phyloP scores from a whole-genome alignment of 1,140 invertebrate genomes.

The Cotesia vestalis region DNA sequence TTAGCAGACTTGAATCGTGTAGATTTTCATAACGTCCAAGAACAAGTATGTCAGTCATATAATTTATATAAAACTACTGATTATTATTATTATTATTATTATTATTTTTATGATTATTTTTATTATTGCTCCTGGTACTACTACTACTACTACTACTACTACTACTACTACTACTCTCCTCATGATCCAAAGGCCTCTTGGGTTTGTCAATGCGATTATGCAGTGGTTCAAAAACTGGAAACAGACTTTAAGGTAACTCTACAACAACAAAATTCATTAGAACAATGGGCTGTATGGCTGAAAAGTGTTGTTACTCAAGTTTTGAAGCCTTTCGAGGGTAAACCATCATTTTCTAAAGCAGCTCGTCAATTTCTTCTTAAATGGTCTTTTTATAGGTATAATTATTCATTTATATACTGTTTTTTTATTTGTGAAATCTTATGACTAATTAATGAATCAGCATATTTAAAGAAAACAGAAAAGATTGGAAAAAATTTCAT shows the following conservation, averaged over 20 bases:
- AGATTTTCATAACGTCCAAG: slow-evolving; percentile 96
- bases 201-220: slow-evolving; percentile 95
- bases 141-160: too few relatives aligned
- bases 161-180: too few relatives aligned
- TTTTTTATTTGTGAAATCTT: too few relatives aligned
- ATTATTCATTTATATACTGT: not conserved
- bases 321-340: slow-evolving; percentile 87
- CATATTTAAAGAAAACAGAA: too few relatives aligned
- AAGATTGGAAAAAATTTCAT: too few relatives aligned
- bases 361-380: slow-evolving; percentile 95
- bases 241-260: slow-evolving; percentile 94
- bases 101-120: too few relatives aligned
- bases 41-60: slow-evolving; percentile 66
- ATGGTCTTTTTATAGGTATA: slow-evolving; percentile 97
- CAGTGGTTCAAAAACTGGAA: slow-evolving; percentile 86
- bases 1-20: slow-evolving; percentile 95
- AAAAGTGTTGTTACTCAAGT: slow-evolving; percentile 90
- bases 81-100: too few relatives aligned
- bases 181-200: slow-evolving; percentile 78
- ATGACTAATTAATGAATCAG: too few relatives aligned
- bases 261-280: slow-evolving; percentile 91
- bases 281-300: slow-evolving; percentile 97
- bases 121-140: too few relatives aligned
- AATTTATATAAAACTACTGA: too few relatives aligned
- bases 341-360: slow-evolving; percentile 87